Evolutionary conservation across 1,140 invertebrate species (phyloP).

Genomic region (Notospermus geniculatus): DNA sequence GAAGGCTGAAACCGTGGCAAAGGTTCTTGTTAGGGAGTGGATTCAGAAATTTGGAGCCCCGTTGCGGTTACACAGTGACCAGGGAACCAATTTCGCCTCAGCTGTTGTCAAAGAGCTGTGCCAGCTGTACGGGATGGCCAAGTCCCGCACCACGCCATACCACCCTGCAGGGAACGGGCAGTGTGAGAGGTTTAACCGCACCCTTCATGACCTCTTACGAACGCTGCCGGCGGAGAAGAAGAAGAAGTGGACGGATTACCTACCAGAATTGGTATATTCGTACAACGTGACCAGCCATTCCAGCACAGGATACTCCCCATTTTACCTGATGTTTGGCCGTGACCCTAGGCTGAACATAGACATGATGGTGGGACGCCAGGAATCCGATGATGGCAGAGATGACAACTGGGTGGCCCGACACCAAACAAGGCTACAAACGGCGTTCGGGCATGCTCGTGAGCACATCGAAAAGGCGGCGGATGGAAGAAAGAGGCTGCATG

Average conservation of each 20-base stretch:
- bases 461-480: too few relatives aligned
- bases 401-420: too few relatives aligned
- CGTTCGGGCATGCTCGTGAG: too few relatives aligned
- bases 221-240: slow-evolving; percentile 19
- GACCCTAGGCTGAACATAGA: slow-evolving; percentile 21
- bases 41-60: too few relatives aligned
- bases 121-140: slow-evolving; percentile 18
- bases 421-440: too few relatives aligned
- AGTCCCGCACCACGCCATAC: slow-evolving; percentile 23
- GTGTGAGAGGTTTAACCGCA: slow-evolving; percentile 26
- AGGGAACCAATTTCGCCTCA: too few relatives aligned
- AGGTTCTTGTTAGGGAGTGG: too few relatives aligned
- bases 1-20: slow-evolving; percentile 10
- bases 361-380: slow-evolving; percentile 13
- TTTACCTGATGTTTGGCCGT: slow-evolving; percentile 22
- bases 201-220: slow-evolving; percentile 24
- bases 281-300: slow-evolving; percentile 22
- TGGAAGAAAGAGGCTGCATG: too few relatives aligned
- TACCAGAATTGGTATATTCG: slow-evolving; percentile 18
- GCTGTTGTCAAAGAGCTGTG: slow-evolving; percentile 9
- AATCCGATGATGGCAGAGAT: too few relatives aligned
- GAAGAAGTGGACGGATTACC: slow-evolving; percentile 18
- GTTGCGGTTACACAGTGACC: too few relatives aligned
- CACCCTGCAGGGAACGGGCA: slow-evolving; percentile 25
- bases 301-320: slow-evolving; percentile 16